A percentile compares a stretch with the other conserved stretches of the same genome.
Evolutionary conservation across 2,888 invertebrate species (phyloP).

Genomic region (Syritta pipiens): DNA sequence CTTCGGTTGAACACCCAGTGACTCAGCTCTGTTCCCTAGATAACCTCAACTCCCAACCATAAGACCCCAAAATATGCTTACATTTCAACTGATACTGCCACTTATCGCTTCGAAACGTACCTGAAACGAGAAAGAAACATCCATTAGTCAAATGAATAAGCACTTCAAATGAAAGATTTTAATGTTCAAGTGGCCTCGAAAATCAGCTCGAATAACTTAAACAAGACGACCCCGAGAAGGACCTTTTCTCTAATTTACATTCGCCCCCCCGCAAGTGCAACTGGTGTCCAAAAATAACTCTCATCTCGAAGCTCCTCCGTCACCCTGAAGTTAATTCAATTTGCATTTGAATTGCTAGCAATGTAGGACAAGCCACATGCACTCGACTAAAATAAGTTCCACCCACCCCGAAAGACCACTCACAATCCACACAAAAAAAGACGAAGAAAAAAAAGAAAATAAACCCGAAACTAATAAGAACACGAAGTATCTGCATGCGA

Average conservation of each 20-base stretch:
- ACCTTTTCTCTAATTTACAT: conserved; percentile 9
- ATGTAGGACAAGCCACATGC: conserved; percentile 2
- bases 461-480: neutral
- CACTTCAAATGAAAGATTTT: no score
- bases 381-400: conserved; percentile 13
- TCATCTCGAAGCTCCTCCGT: neutral
- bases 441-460: neutral
- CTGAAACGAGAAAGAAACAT: conserved; percentile 38
- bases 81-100: conserved; percentile 9
- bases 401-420: neutral
- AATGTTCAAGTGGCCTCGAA: no score
- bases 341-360: conserved; percentile 15
- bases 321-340: conserved; percentile 35
- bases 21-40: no score
- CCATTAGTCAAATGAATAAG: conserved; percentile 2
- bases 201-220: neutral
- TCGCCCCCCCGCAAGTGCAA: conserved; percentile 3
- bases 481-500: neutral
- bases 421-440: neutral
- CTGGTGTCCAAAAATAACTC: conserved; percentile 18
- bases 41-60: no score
- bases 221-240: neutral
- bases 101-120: conserved; percentile 33
- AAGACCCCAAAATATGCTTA: conserved; percentile 22
- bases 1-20: no score